Evolutionary conservation across 2,888 invertebrate species (phyloP), one percentile per base, ranked within the genome.

Genomic region (Thumatha senex): DNA sequence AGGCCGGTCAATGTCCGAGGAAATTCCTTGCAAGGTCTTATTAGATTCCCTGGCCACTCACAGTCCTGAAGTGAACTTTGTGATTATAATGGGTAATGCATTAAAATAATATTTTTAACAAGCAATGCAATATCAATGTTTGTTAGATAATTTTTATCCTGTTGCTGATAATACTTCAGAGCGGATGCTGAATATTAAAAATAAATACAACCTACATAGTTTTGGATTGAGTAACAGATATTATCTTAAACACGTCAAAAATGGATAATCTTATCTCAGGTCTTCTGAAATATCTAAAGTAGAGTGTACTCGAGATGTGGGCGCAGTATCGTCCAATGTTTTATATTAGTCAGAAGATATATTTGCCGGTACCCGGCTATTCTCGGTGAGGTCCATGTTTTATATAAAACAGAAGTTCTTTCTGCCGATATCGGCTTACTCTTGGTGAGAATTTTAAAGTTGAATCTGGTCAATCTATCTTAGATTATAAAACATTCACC

Each of bases 351-450:
- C 63, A 77, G 41, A 68, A 75, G 61, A 73, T 82, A 50, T 71
- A 74, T 24, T 51, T 80, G 56, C 84, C 84, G 10, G 78, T 72
- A 30, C 72, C 79, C 31, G 75, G 80, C 0, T 81, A 74, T 58
- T 62, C 39, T 15, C 10, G 38, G 38, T 38, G 39, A 18, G 39
- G 38, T 15, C 24, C n/a, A 76, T 77, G 76, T 67, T 77, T 60
- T 73, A 72, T 63, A 64, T 78, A 63, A 65, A 68, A 51, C 62
- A 76, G 40, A 68, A 74, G 61, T 73, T 82, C 49, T 71, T 74
- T 18, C 48, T 80, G 54, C 84, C 84, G 9, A 77, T 74, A 31
- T 72, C 80, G 30, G 75, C 80, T 0, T 81, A 76, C 58, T 62
- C 72, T 29, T 78, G 85, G 84, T 84, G 70, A 48, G 68, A 34